Percentiles rank a stretch among this genome's conserved stretches.
These are phyloP conservation scores for Crocuta crocuta DNA, from an alignment of 2,113 vertebrate genomes.

Conservation along the genomic window DNA sequence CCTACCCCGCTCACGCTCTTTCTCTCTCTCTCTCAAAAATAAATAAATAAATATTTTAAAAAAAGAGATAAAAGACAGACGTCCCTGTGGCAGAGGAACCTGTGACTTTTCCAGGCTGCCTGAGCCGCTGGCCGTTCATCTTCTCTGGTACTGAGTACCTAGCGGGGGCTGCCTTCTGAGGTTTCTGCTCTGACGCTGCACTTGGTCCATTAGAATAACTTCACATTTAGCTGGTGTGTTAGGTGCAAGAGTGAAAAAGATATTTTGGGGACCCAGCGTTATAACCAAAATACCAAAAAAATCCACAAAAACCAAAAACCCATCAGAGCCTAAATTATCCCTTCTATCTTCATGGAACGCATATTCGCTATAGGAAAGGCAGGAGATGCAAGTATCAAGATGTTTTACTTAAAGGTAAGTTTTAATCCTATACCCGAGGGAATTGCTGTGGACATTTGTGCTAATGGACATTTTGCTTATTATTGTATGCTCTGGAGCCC, in stretches of 20 bases:
- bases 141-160: not conserved
- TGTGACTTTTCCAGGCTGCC: too few relatives aligned
- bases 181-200: not conserved
- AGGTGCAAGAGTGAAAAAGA: not conserved
- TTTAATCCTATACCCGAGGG: not conserved
- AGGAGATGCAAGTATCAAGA: not conserved
- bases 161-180: not conserved
- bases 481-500: not conserved
- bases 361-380: not conserved
- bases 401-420: not conserved
- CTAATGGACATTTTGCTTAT: not conserved
- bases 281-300: not conserved
- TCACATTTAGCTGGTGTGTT: not conserved
- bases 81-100: not conserved
- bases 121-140: fast-evolving
- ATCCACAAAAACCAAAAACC: not conserved
- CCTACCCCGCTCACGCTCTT: too few relatives aligned
- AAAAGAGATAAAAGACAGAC: not conserved
- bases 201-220: not conserved
- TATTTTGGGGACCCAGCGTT: not conserved
- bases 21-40: too few relatives aligned
- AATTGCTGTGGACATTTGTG: not conserved
- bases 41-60: too few relatives aligned
- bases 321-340: too few relatives aligned
- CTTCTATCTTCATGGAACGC: not conserved